A percentile compares a stretch with the other conserved stretches of the same genome.
Evolutionary conservation across 1,140 invertebrate genomes (phyloP).

Genomic region (Holcopasites calliopsidis): DNA sequence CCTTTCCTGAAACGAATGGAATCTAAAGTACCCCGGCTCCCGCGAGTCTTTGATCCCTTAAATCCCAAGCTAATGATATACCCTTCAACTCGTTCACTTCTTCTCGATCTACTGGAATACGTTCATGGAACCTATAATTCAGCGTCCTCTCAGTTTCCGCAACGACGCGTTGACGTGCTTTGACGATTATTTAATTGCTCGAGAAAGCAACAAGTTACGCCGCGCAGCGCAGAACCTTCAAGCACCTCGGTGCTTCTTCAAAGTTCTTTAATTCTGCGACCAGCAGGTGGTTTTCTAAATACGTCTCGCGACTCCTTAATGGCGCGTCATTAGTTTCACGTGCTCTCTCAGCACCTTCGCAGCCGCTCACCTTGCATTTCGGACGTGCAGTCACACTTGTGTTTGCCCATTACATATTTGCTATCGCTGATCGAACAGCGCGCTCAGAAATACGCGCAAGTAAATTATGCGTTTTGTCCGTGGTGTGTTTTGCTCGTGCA

Average conservation of each 20-base stretch:
- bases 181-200: constrained; percentile 31
- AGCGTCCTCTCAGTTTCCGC: constrained; percentile 20
- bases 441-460: background rate
- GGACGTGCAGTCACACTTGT: constrained; percentile 2
- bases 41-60: background rate
- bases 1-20: background rate
- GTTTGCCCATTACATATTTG: background rate
- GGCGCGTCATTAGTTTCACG: constrained; percentile 25
- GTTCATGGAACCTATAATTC: constrained; percentile 30
- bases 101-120: background rate
- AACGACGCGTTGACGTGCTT: background rate
- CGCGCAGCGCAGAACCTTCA: background rate
- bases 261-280: constrained; percentile 12
- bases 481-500: background rate
- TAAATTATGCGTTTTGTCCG: background rate
- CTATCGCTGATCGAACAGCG: background rate
- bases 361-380: constrained; percentile 8
- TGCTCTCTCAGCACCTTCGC: background rate
- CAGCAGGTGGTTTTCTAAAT: constrained; percentile 44
- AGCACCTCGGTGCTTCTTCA: constrained; percentile 21
- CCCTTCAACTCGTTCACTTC: background rate
- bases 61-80: constrained; percentile 37
- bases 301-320: constrained; percentile 37
- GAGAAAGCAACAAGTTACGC: constrained; percentile 33
- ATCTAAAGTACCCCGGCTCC: constrained; percentile 7